These are phyloP conservation scores for Chaenocephalus aceratus DNA, from an alignment of 2,113 vertebrate species.

Conservation along the genomic window DNA sequence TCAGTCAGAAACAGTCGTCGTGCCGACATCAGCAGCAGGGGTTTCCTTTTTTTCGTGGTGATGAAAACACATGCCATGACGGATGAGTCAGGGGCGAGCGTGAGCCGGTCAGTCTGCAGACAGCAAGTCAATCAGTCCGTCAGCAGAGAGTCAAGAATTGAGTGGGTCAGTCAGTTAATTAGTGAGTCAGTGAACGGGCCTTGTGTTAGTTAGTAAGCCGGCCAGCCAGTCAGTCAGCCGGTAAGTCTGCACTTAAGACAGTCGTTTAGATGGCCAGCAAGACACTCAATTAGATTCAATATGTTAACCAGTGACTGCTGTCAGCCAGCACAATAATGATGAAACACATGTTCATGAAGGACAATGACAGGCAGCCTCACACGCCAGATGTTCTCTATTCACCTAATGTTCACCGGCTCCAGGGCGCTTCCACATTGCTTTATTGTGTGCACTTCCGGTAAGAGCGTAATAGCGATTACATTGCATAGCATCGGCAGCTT, in stretches of 20 bases:
- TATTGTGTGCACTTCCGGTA: too few species aligned
- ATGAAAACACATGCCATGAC: conserved; percentile 50
- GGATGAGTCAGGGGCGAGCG: conserved; percentile 45
- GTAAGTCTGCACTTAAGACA: conserved; percentile 60
- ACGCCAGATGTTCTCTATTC: conserved; percentile 42
- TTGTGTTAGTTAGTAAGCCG: conserved; percentile 57
- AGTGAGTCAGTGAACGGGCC: conserved; percentile 58
- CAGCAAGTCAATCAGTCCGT: conserved; percentile 72
- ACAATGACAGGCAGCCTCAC: conserved; percentile 58
- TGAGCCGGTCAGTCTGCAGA: conserved; percentile 59
- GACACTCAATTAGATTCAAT: conserved; percentile 77
- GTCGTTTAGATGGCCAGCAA: conserved; percentile 69
- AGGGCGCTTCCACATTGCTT: too few species aligned
- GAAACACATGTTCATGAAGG: conserved; percentile 53
- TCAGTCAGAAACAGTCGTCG: conserved; percentile 41
- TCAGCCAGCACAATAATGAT: conserved; percentile 64
- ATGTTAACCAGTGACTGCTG: conserved; percentile 74
- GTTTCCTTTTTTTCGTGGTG: conserved; percentile 31
- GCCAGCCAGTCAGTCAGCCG: conserved; percentile 51
- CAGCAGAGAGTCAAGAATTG: conserved; percentile 51
- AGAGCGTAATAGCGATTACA: too few species aligned
- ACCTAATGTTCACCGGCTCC: too few species aligned
- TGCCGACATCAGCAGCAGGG: conserved; percentile 45
- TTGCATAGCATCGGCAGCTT: too few species aligned
- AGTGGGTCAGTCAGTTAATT: conserved; percentile 73